Conservation (phyloP, 2,797 vertebrate genomes). For the Lindbergichthys nudifrons region DNA sequence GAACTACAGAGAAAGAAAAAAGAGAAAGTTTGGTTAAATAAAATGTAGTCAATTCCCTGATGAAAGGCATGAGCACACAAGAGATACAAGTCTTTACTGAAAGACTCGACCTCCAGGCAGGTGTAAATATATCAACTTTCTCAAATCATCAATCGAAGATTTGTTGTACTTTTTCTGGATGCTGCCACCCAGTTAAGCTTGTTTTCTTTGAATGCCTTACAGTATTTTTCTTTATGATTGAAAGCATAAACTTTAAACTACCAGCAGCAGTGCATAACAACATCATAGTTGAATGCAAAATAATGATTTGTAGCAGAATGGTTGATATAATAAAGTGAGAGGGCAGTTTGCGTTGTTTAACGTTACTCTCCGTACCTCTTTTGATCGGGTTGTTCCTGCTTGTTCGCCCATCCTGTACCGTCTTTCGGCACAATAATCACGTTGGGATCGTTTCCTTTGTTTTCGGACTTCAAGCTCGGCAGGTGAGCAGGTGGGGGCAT, state of each 20-base stretch:
- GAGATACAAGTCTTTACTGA: slow-evolving; percentile 3
- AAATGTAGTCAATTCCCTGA: not conserved
- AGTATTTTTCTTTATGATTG: not conserved
- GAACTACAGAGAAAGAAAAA: slow-evolving; percentile 85
- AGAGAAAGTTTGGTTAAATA: not conserved
- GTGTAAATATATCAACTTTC: not conserved
- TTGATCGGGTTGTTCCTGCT: slow-evolving; percentile 99
- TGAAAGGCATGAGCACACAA: not conserved
- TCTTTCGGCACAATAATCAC: slow-evolving; percentile 99
- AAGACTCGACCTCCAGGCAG: not conserved
- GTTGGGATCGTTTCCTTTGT: slow-evolving; percentile 99
- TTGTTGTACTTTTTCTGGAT: slow-evolving; percentile 4
- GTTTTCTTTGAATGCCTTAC: not conserved
- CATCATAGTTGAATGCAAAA: not conserved
- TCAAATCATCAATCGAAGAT: not conserved
- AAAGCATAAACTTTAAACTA: not conserved
- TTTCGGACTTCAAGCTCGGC: slow-evolving; percentile 99
- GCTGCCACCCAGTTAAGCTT: not conserved
- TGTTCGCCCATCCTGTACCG: slow-evolving; percentile 99
- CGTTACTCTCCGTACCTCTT: slow-evolving; percentile 88
- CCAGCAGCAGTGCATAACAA: not conserved
- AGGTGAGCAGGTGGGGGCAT: slow-evolving; percentile 99
- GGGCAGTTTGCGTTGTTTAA: not conserved
- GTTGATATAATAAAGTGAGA: not conserved
- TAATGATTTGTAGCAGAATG: not conserved